Percentiles rank a stretch among this genome's conserved stretches.
Evolutionary conservation across 2,797 vertebrate species (phyloP).

Genomic region (Oryzias dopingdopingensis): DNA sequence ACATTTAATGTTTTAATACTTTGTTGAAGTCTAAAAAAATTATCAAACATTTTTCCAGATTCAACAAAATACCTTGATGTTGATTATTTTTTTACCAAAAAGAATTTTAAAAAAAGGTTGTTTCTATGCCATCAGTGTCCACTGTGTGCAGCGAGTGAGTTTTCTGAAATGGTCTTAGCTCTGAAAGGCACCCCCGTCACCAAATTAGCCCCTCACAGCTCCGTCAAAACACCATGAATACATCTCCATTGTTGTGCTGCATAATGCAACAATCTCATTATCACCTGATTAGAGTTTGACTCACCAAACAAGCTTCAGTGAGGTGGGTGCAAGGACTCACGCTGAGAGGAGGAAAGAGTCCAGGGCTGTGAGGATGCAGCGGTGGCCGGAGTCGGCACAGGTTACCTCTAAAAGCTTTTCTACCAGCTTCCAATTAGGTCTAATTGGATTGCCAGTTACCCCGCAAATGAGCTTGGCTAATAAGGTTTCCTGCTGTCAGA

Average conservation of each 20-base stretch:
- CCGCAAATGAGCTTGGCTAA: conserved; percentile 70
- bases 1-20: too few species aligned
- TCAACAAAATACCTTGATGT: too few species aligned
- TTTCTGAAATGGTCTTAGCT: conserved; percentile 48
- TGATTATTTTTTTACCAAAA: too few species aligned
- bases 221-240: conserved; percentile 44
- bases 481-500: conserved; percentile 60
- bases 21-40: too few species aligned
- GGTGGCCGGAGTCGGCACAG: conserved; percentile 31
- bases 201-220: conserved; percentile 59
- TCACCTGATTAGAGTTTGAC: conserved; percentile 26
- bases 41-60: too few species aligned
- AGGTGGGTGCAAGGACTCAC: conserved; percentile 8
- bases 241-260: conserved; percentile 33
- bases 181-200: conserved; percentile 3
- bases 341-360: conserved; percentile 24
- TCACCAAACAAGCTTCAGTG: neutral
- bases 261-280: conserved; percentile 54
- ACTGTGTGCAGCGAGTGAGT: neutral
- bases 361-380: conserved; percentile 33
- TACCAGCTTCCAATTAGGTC: conserved; percentile 70
- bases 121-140: too few species aligned
- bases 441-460: conserved; percentile 72
- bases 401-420: conserved; percentile 62
- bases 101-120: too few species aligned